Base-by-base conservation (phyloP, 2,888 invertebrate species). In the Parnassius mnemosyne region DNA sequence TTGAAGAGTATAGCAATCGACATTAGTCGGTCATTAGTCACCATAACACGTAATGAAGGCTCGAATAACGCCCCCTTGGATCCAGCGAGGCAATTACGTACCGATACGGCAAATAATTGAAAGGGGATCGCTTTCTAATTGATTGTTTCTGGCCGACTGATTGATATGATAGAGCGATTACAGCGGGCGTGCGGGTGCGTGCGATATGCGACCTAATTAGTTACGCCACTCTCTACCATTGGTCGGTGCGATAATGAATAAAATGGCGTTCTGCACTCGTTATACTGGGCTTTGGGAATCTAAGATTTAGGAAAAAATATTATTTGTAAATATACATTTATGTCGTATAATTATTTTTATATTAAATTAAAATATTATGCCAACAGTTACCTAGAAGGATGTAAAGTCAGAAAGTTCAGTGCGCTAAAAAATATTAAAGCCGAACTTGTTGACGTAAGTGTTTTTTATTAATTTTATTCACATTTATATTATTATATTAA, bases 111-210 rank as follows among this genome's bases (percentile, higher is more conserved):
- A 76, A 77, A 80, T 87, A 88, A 88, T 89, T 89, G 88, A 89
- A 89, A 83, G 85, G 87, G 88, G 87, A 82, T 85, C 81, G 80
- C 66, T 74, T 78, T 81, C 85, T 87, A 88, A 89, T 88, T 87
- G 89, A 88, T 88, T 87, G 87, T 85, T 85, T 86, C 87, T 83
- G 87, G 81, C 71, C 78, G 79, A 78, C 76, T 78, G 84, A 75
- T 75, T 85, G 87, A 87, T 88, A 88, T 88, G 86, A 88, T 83
- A 79, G 81, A 78, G 70, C 83, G 85, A 84, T 85, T 85, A 85
- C 75, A 70, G 63, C 61, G 68, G 71, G 69, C 68, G 66, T 63
- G 68, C 61, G 67, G 71, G 67, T 68, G 66, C 64, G 68, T 71
- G 70, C 71, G 69, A 65, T 66, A 66, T 64, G 61, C 73, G 64